Evolutionary conservation across 2,888 invertebrate species (phyloP).

Genomic region (Rhingia campestris): DNA sequence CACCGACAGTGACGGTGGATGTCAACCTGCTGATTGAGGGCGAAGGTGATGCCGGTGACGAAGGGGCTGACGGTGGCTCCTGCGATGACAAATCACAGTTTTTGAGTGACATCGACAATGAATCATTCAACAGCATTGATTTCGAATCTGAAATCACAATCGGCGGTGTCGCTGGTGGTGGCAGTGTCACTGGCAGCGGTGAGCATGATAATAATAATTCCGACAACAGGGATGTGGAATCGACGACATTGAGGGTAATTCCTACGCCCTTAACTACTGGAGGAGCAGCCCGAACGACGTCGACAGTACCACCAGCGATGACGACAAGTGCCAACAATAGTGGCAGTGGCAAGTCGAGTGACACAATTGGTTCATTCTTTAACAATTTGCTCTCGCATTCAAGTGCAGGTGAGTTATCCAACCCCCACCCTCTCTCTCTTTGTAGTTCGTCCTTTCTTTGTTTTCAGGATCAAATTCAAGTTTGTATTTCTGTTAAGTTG

Average conservation of each 20-base stretch:
- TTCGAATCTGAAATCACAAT: constrained; percentile 83
- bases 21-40: constrained; percentile 77
- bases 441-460: constrained; percentile 6
- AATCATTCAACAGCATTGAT: constrained; percentile 83
- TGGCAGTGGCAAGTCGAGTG: constrained; percentile 73
- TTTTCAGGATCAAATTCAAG: constrained; percentile 56
- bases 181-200: constrained; percentile 52
- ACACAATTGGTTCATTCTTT: constrained; percentile 82
- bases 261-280: constrained; percentile 58
- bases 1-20: constrained; percentile 73
- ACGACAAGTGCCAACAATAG: constrained; percentile 36
- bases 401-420: constrained; percentile 79
- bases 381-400: constrained; percentile 81
- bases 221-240: constrained; percentile 73
- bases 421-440: not conserved
- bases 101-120: constrained; percentile 83
- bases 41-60: constrained; percentile 58
- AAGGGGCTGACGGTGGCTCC: constrained; percentile 50
- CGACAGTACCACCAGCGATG: constrained; percentile 27
- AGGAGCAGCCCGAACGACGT: constrained; percentile 51
- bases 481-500: constrained; percentile 56
- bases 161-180: constrained; percentile 76
- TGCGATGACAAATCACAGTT: constrained; percentile 82
- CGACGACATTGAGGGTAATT: constrained; percentile 74
- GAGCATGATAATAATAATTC: constrained; percentile 74